Percentiles rank a stretch among this genome's conserved stretches.
These are phyloP conservation scores for Odobenus rosmarus DNA, from an alignment of 2,113 vertebrate species.

Conservation along the genomic window DNA sequence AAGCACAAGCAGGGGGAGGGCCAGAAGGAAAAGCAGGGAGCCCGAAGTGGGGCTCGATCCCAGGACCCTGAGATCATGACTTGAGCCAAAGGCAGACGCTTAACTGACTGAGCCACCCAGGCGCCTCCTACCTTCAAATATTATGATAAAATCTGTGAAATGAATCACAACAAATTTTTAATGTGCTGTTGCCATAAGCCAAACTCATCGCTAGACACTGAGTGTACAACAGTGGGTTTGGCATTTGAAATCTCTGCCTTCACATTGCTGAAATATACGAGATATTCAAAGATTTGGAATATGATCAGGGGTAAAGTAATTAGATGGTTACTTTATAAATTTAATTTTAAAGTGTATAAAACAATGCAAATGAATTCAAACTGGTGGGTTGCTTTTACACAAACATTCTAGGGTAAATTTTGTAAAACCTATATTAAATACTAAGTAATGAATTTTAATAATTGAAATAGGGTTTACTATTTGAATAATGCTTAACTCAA, in stretches of 20 bases:
- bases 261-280: not conserved
- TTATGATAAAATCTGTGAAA: not conserved
- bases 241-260: not conserved
- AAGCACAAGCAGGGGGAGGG: not conserved
- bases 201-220: not conserved
- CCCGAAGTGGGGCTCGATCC: too few relatives aligned
- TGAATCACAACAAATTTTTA: not conserved
- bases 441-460: not conserved
- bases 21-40: not conserved
- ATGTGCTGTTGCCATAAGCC: not conserved
- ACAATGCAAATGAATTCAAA: not conserved
- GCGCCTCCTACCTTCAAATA: not conserved
- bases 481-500: not conserved
- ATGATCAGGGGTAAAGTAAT: not conserved
- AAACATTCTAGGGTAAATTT: not conserved
- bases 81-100: not conserved
- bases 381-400: not conserved
- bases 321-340: not conserved
- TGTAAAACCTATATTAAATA: not conserved
- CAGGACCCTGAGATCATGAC: not conserved
- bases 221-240: not conserved
- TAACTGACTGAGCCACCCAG: not conserved
- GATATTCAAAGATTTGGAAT: not conserved
- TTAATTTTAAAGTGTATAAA: not conserved
- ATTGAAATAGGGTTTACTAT: not conserved